A percentile compares a stretch with the other conserved stretches of the same genome.
Conservation (phyloP, 2,888 invertebrate species). For the Spodoptera picta region DNA sequence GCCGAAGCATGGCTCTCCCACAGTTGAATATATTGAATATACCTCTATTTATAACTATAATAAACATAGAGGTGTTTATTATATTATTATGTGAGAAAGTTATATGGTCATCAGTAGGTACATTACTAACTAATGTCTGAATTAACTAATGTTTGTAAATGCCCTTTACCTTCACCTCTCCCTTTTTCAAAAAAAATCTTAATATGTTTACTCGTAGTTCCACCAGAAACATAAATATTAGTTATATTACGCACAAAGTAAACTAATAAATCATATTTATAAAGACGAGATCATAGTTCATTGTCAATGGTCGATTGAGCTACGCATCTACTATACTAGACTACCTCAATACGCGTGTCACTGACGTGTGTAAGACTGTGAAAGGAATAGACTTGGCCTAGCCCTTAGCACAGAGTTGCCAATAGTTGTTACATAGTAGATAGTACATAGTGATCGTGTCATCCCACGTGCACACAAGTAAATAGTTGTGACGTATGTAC, state of each 20-base stretch:
- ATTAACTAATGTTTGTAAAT: too few species aligned
- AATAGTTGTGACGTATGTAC: neutral
- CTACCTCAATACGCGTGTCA: slow-evolving; percentile 37
- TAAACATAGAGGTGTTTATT: too few species aligned
- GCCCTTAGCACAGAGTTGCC: slow-evolving; percentile 26
- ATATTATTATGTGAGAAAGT: too few species aligned
- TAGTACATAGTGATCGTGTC: neutral
- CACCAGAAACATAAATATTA: slow-evolving; percentile 21
- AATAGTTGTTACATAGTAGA: slow-evolving; percentile 11
- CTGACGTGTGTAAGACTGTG: slow-evolving; percentile 31
- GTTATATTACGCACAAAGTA: neutral
- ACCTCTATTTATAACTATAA: too few species aligned
- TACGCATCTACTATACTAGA: slow-evolving; percentile 6
- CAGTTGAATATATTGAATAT: too few species aligned
- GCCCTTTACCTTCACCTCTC: too few species aligned
- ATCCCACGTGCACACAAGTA: slow-evolving; percentile 15
- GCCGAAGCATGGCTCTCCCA: too few species aligned
- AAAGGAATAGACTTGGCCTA: slow-evolving; percentile 36
- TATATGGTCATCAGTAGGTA: too few species aligned
- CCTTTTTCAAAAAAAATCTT: too few species aligned
- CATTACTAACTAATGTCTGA: too few species aligned
- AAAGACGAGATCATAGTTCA: slow-evolving; percentile 15
- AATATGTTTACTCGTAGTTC: too few species aligned
- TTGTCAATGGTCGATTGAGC: slow-evolving; percentile 17
- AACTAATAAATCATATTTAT: slow-evolving; percentile 10